These are phyloP conservation scores for Ornithoptera priamus DNA, from an alignment of 2,888 invertebrate genomes.

Conservation along the genomic window DNA sequence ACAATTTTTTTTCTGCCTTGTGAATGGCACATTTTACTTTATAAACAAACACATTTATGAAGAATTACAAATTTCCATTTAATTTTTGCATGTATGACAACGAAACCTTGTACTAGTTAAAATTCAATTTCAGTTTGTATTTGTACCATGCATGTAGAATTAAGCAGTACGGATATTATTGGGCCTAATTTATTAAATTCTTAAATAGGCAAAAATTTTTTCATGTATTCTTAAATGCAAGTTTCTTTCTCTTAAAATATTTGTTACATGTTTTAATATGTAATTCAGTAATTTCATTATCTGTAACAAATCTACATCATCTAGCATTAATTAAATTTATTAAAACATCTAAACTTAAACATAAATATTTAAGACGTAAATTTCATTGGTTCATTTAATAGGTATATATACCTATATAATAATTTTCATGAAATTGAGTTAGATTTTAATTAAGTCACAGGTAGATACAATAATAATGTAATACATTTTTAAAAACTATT, in stretches of 20 bases:
- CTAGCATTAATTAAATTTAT: background rate
- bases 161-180: background rate
- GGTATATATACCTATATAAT: background rate
- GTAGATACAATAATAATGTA: background rate
- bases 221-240: no score
- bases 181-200: background rate
- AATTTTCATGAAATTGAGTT: slow-evolving; percentile 7
- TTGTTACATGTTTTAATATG: background rate
- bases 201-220: background rate
- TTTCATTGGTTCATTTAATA: background rate
- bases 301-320: background rate
- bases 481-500: background rate
- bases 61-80: background rate
- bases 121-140: slow-evolving; percentile 50
- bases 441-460: background rate
- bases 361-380: background rate
- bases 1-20: slow-evolving; percentile 50
- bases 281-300: background rate
- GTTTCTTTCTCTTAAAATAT: no score
- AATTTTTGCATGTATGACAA: background rate
- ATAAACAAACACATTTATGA: background rate
- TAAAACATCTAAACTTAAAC: background rate
- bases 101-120: slow-evolving; percentile 32
- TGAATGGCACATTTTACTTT: slow-evolving; percentile 63
- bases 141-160: slow-evolving; percentile 53